A percentile compares a stretch with the other conserved stretches of the same genome.
Evolutionary conservation across 2,113 vertebrate genomes (phyloP).

Genomic region (Brachyhypopomus gauderio): DNA sequence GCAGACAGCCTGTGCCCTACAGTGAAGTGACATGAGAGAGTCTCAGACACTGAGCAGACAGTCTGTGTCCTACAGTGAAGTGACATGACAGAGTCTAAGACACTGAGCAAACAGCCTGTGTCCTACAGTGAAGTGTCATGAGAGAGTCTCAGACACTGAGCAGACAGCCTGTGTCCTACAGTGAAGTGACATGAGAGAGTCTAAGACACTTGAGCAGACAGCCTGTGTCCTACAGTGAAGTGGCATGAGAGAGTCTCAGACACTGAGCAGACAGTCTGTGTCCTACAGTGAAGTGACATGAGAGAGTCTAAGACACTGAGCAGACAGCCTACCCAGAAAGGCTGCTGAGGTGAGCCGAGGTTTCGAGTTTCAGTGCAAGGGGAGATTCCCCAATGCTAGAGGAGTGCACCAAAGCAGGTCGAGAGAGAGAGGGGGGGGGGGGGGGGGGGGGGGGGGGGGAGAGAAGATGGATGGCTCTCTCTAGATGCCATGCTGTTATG

Average conservation of each 20-base stretch:
- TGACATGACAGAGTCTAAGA: background rate
- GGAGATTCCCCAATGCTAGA: slow-evolving; percentile 69
- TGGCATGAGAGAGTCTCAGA: too few species aligned
- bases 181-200: slow-evolving; percentile 16
- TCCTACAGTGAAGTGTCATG: slow-evolving; percentile 15
- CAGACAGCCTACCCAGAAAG: slow-evolving; percentile 22
- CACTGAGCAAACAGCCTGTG: background rate
- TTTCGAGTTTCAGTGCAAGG: slow-evolving; percentile 74
- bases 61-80: too few species aligned
- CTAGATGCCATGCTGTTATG: slow-evolving; percentile 20
- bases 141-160: too few species aligned
- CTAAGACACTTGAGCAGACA: too few species aligned
- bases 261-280: too few species aligned
- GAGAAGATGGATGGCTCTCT: slow-evolving; percentile 11
- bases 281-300: slow-evolving; percentile 14
- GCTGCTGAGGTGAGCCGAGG: slow-evolving; percentile 55
- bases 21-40: too few species aligned
- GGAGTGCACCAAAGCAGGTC: slow-evolving; percentile 58
- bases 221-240: background rate
- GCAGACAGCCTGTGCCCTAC: slow-evolving; percentile 2
- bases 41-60: background rate
- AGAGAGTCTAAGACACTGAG: slow-evolving; percentile 6
- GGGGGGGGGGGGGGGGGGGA: background rate
- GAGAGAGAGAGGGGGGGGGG: background rate
- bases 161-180: too few species aligned